Percentiles rank a stretch among this genome's conserved stretches.
Evolutionary conservation across 1,140 invertebrate genomes (phyloP).

Genomic region (Drosophila tsacasi): DNA sequence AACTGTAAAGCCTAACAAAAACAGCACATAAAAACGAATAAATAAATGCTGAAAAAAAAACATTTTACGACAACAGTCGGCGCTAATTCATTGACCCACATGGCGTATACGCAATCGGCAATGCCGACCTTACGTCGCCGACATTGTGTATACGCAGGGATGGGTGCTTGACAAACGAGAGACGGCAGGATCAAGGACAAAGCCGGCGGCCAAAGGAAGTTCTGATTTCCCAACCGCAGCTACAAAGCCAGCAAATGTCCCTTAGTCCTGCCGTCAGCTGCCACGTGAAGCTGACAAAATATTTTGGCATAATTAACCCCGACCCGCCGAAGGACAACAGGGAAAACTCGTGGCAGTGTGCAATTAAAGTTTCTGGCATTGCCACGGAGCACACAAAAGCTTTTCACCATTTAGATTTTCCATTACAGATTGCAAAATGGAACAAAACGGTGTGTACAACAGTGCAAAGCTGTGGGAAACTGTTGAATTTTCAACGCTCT

Average conservation of each 20-base stretch:
- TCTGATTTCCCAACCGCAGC: slow-evolving; percentile 35
- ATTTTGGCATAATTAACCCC: slow-evolving; percentile 71
- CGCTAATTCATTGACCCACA: slow-evolving; percentile 62
- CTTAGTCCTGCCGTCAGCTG: slow-evolving; percentile 27
- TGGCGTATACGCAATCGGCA: slow-evolving; percentile 39
- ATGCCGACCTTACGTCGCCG: slow-evolving; percentile 37
- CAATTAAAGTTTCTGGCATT: slow-evolving; percentile 70
- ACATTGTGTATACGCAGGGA: slow-evolving; percentile 40
- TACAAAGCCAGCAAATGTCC: slow-evolving; percentile 36
- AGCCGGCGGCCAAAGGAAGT: slow-evolving; percentile 46
- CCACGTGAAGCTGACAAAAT: slow-evolving; percentile 58
- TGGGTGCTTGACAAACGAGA: slow-evolving; percentile 7
- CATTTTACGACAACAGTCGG: slow-evolving; percentile 24
- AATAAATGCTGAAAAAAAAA: slow-evolving; percentile 15
- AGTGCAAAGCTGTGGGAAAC: slow-evolving; percentile 27
- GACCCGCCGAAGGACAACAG: too few relatives aligned
- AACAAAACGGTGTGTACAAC: slow-evolving; percentile 32
- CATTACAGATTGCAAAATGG: slow-evolving; percentile 57
- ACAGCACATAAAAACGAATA: slow-evolving; percentile 34
- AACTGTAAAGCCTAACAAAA: slow-evolving; percentile 44
- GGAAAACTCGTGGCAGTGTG: slow-evolving; percentile 27
- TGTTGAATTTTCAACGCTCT: slow-evolving; percentile 43
- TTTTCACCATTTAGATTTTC: slow-evolving; percentile 67
- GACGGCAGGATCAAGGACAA: slow-evolving; percentile 42
- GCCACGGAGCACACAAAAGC: slow-evolving; percentile 49